These are phyloP conservation scores for Anoura caudifer DNA, from an alignment of 2,113 vertebrate genomes.

Conservation along the genomic window DNA sequence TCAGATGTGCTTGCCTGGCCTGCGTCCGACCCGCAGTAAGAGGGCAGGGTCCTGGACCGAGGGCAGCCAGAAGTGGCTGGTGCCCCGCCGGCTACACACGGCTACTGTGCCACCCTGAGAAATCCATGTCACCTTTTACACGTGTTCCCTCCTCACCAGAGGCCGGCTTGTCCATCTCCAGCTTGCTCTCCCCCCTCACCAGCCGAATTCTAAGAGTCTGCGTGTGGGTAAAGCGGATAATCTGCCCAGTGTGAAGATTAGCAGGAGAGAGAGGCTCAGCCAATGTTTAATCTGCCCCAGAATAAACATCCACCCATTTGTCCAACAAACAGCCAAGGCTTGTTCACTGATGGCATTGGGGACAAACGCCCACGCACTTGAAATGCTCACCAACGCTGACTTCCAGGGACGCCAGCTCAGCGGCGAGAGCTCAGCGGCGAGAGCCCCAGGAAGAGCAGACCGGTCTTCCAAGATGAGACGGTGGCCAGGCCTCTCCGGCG, in stretches of 20 bases:
- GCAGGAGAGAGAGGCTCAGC: neutral
- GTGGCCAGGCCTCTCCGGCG: neutral
- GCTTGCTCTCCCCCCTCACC: neutral
- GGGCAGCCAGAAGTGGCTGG: rapidly evolving
- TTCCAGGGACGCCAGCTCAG: neutral
- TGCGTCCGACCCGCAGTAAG: rapidly evolving
- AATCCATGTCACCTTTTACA: rapidly evolving
- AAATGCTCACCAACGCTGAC: neutral
- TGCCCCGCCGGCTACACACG: rapidly evolving
- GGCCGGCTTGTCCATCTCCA: neutral
- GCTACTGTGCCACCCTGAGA: rapidly evolving
- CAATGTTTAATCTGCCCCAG: neutral
- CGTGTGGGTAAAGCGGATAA: rapidly evolving
- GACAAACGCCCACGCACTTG: neutral
- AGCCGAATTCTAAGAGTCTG: neutral
- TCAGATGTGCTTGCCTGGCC: rapidly evolving
- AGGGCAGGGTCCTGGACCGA: rapidly evolving
- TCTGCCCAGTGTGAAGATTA: neutral
- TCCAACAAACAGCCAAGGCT: neutral
- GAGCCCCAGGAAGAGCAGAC: rapidly evolving
- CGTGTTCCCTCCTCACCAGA: rapidly evolving
- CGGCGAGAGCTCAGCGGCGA: rapidly evolving
- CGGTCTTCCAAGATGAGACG: neutral
- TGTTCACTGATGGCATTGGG: neutral
- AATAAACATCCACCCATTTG: neutral